Base-by-base conservation (phyloP, 1,140 invertebrate genomes). In the Eulimnadia texana region DNA sequence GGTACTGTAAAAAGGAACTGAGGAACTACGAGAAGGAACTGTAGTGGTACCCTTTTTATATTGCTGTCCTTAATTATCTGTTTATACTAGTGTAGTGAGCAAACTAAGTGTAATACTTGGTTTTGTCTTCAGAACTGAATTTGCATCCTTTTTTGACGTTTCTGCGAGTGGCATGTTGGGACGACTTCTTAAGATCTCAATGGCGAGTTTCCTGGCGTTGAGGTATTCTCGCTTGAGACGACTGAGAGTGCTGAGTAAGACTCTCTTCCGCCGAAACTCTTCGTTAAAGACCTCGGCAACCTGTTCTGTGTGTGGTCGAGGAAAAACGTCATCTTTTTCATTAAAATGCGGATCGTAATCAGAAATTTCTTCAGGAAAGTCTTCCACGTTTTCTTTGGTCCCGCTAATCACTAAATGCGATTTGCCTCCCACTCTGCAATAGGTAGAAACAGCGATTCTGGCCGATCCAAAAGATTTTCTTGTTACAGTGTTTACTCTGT, bases 201-300 rank as follows among this genome's bases (percentile, higher is more conserved):
- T 23, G 10, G 55, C 55, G 20, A 57, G 24, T 29, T 33, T 16
- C 22, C 33, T 57, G 27, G 55, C 55, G 19, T 19, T 13, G 11
- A 33, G 33, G 33, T 57, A 33, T 3, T 57, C 55, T 33, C 33
- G 27, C 19, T 29, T 57, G 10, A 57, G 20, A 3, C 55, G 24
- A 57, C 16, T 33, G 24, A 57, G 28, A 20, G 55, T 57, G 19
- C 55, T 57, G 25, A 29, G 55, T 9, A 57, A 25, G 19, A 57
- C 28, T 3, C 55, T 23, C 16, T 57, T 57, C 1, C 55, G 55
- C 11, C 55, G 55, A 3, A 33, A 9, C 19, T 57, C 55, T 3
- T 16, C 22, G n/a, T 33, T 27, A 1, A 57, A 27, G 10, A 29
- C 55, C 19, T 29, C 55, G 3, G 25, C 22, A 27, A 1, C 20